Evolutionary conservation across 2,888 invertebrate species (phyloP).

Genomic region (Scaptomyza tumidula): DNA sequence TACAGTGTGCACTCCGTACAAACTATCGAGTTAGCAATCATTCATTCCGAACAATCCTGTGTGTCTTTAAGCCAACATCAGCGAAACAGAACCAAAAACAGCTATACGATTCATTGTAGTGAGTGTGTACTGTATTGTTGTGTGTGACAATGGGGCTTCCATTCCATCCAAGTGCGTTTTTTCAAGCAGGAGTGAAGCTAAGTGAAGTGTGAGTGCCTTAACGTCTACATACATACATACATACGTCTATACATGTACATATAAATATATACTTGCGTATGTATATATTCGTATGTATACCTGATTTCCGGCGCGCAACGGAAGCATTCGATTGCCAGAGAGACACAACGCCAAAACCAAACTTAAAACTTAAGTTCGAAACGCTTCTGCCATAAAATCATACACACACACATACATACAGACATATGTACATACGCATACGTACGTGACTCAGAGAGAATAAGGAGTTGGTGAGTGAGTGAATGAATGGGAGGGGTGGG

Average conservation of each 20-base stretch:
- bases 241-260: not conserved
- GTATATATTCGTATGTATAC: constrained; percentile 51
- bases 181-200: constrained; percentile 22
- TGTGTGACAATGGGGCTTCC: constrained; percentile 59
- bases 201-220: constrained; percentile 11
- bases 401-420: not conserved
- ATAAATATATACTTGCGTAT: constrained; percentile 9
- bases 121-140: constrained; percentile 30
- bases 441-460: constrained; percentile 52
- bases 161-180: constrained; percentile 20
- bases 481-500: too few relatives aligned
- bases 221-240: not conserved
- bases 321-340: constrained; percentile 66
- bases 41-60: too few relatives aligned
- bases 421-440: constrained; percentile 9
- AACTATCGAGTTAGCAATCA: not conserved
- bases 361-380: constrained; percentile 25
- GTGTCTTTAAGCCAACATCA: too few relatives aligned
- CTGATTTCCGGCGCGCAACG: constrained; percentile 73
- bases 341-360: constrained; percentile 49
- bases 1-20: not conserved
- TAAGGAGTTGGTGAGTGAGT: not conserved
- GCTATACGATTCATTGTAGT: constrained; percentile 4
- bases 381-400: constrained; percentile 12
- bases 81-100: not conserved